Base-by-base conservation (phyloP, 2,797 vertebrate genomes). In the Mormyrus hasselquistii region DNA sequence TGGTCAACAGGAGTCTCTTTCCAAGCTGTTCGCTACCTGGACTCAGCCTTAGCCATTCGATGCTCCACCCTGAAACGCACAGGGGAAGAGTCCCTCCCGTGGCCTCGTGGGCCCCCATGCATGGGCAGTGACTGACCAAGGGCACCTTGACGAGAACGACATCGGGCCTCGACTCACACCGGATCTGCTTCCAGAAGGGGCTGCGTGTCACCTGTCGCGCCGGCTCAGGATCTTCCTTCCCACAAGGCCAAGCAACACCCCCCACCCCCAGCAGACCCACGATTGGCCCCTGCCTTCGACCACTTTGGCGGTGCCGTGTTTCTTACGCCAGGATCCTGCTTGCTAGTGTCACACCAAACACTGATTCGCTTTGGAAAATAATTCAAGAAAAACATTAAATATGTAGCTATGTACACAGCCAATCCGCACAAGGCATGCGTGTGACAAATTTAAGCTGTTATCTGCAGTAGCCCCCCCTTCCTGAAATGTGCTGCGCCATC, bases 331-430 rank as follows among this genome's bases (percentile, higher is more conserved):
- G 41, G 1, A 41, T 41, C 69, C 69, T 76, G 34, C 29, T 83
- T 9, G 16, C 44, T 49, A 83, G 19, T 25, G 62, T 44, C 82
- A 52, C 47, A 50, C 47, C 49, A 85, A 85, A 29, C 44, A 47
- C 9, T 12, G 83, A 10, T 25, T 85, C 9, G 12, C 83, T 85
- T 85, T 50, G 49, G 25, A 52, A 85, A 85, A 85, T 25, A 50
- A 50, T 52, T 85, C 9, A 49, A 88, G 41, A 73, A 89, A 89
- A 87, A 91, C 87, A 91, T 93, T 93, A 94, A 94, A 94, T 93
- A 94, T 73, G 89, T 88, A 29, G 34, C 90, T 89, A 88, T 62
- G 90, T 91, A 89, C 88, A 84, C 34, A 62, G 22, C 89, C 10
- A 83, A 44, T 82, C 73, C n/a, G 86, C 9, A 89, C 10, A 55